Evolutionary conservation across 1,140 invertebrate genomes (phyloP), one percentile per base, ranked within the genome.

Genomic region (Phenacoccus solenopsis): DNA sequence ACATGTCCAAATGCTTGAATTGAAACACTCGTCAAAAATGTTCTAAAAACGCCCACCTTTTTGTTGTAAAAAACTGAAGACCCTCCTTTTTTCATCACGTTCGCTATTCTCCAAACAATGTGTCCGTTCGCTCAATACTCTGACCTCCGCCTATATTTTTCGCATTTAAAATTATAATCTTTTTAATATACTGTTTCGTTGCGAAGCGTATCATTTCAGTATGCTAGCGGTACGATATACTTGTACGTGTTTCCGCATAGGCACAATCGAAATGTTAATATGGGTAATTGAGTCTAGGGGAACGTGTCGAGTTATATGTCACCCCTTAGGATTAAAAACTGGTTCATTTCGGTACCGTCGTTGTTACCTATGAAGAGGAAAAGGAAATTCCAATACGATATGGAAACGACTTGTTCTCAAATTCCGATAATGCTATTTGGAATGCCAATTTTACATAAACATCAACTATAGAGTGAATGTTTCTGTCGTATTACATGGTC

Each of bases 21-120:
- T 64, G 59, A 64, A 64, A 64, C 59, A 64, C 59, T 64, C 59
- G 59, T 64, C 59, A 64, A 64, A 64, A 64, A 64, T 25, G 21
- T 24, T n/a, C 22, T 64, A 64, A 64, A 22, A 64, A 64, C 59
- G 59, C 59, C 59, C 25, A 64, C 59, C 25, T 64, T 64, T 64
- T 64, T 64, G 21, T 64, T 64, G 9, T 64, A 64, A 64, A 64
- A 64, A 24, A 25, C 22, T 25, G 25, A 64, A 64, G 59, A 64
- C 59, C 59, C 59, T 64, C 59, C 59, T 64, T 25, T 64, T 64
- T 64, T 64, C 59, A 64, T 64, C 59, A 64, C 59, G 59, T 64
- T 64, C 25, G n/a, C 56, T 24, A 64, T 64, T 64, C 59, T 64
- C 4, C 59, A 64, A 64, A 64, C 59, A 64, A 64, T 64, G 59